Conservation (phyloP, 2,113 vertebrate genomes). For the Diphyllodes magnificus region DNA sequence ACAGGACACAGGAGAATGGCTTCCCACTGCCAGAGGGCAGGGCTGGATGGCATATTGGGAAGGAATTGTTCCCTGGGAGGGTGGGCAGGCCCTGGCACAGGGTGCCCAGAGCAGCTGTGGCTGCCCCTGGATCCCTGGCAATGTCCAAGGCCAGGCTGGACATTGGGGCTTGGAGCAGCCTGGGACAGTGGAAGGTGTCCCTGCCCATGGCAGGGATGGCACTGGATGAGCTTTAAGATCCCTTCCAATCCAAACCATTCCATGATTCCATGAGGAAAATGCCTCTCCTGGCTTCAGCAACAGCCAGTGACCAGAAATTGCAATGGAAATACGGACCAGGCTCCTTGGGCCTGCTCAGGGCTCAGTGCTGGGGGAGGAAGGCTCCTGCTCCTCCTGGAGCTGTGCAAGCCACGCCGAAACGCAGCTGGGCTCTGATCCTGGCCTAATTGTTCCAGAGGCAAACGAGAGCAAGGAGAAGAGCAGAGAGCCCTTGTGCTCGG, state of each 20-base stretch:
- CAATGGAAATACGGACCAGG: not conserved
- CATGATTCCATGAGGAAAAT: not conserved
- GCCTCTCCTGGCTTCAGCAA: not conserved
- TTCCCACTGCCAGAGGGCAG: not conserved
- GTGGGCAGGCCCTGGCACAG: too few relatives aligned
- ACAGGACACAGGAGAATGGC: not conserved
- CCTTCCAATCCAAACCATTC: not conserved
- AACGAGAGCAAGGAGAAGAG: not conserved
- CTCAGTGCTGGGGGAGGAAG: not conserved
- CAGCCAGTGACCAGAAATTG: not conserved
- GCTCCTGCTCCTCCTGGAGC: not conserved
- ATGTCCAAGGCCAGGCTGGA: fast-evolving
- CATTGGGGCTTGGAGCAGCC: not conserved
- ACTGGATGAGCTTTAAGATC: fast-evolving
- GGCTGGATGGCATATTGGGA: fast-evolving
- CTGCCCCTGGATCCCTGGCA: not conserved
- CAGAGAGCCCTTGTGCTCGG: not conserved
- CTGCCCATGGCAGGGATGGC: not conserved
- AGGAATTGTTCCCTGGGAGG: too few relatives aligned
- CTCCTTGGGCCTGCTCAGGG: not conserved
- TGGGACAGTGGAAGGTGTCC: not conserved
- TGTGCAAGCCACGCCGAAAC: not conserved
- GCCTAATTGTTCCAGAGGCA: not conserved
- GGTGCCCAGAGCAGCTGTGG: not conserved
- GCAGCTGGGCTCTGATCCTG: not conserved